Percentiles rank a stretch among this genome's conserved stretches.
Evolutionary conservation across 2,797 vertebrate species (phyloP).

Genomic region (Spinibarbus caldwelli): DNA sequence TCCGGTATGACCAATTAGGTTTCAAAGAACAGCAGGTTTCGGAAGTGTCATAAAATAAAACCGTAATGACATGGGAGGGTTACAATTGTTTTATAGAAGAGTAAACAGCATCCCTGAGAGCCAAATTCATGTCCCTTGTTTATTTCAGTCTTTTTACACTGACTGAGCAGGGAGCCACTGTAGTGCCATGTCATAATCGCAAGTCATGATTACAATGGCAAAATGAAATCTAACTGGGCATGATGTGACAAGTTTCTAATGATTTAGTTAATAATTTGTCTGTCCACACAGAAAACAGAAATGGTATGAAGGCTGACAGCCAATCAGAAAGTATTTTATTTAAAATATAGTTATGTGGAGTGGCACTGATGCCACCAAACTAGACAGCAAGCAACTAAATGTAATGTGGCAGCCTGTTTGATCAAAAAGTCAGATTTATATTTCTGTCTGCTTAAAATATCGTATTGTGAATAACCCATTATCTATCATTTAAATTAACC

Average conservation of each 20-base stretch:
- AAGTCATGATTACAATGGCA: constrained; percentile 59
- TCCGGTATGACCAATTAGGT: background rate
- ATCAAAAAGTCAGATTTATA: too few species aligned
- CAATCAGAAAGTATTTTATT: background rate
- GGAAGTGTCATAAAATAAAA: constrained; percentile 46
- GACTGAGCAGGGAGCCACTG: constrained; percentile 63
- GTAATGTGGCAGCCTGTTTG: background rate
- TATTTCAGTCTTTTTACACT: constrained; percentile 62
- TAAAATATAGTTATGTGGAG: background rate
- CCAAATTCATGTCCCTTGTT: constrained; percentile 54
- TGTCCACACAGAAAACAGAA: background rate
- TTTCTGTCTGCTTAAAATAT: background rate
- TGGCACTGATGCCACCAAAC: background rate
- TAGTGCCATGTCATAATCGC: constrained; percentile 67
- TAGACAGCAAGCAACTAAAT: background rate
- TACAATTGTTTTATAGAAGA: constrained; percentile 70
- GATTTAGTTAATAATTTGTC: background rate
- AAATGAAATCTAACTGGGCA: constrained; percentile 59
- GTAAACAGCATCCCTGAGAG: constrained; percentile 68
- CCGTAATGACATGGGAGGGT: constrained; percentile 52
- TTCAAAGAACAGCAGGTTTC: constrained; percentile 13
- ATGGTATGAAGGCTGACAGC: background rate
- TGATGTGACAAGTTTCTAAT: constrained; percentile 40
- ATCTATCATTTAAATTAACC: background rate
- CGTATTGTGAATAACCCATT: background rate